Evolutionary conservation across 1,140 invertebrate genomes (phyloP).

Genomic region (Vanessa atalanta): DNA sequence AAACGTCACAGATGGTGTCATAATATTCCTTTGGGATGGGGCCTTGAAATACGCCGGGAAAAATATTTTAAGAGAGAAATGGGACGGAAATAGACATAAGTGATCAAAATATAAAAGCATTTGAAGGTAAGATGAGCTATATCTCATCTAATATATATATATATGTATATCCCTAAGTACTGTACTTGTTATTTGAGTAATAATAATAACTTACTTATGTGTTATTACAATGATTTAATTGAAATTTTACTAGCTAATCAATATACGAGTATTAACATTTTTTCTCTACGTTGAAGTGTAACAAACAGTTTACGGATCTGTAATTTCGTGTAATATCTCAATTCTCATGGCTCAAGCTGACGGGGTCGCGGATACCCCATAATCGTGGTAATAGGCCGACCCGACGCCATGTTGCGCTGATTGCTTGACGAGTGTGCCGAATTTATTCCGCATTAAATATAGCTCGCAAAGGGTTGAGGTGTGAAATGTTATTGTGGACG

Average conservation of each 20-base stretch:
- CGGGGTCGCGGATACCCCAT: conserved; percentile 55
- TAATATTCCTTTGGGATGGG: conserved; percentile 36
- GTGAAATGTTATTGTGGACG: conserved; percentile 54
- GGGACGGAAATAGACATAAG: not conserved
- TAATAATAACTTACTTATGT: not conserved
- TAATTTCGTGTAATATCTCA: conserved; percentile 19
- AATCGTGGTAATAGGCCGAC: conserved; percentile 65
- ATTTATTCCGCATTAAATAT: conserved; percentile 74
- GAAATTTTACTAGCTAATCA: not conserved
- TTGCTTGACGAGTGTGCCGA: conserved; percentile 64
- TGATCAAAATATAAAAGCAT: not conserved
- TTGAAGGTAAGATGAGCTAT: not conserved
- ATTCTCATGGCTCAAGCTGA: conserved; percentile 21
- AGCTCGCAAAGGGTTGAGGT: conserved; percentile 66
- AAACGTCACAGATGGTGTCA: conserved; percentile 64
- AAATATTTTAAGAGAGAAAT: not conserved
- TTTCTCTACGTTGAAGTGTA: not conserved
- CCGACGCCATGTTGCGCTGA: conserved; percentile 73
- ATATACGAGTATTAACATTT: not conserved
- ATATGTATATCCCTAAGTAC: not conserved
- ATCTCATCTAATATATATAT: not conserved
- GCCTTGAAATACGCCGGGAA: conserved; percentile 3
- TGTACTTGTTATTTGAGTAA: not conserved
- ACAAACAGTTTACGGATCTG: not conserved
- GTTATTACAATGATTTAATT: not conserved